phyloP scores from a whole-genome alignment of 2,113 vertebrate genomes.

The Phylloscopus trochilus region DNA sequence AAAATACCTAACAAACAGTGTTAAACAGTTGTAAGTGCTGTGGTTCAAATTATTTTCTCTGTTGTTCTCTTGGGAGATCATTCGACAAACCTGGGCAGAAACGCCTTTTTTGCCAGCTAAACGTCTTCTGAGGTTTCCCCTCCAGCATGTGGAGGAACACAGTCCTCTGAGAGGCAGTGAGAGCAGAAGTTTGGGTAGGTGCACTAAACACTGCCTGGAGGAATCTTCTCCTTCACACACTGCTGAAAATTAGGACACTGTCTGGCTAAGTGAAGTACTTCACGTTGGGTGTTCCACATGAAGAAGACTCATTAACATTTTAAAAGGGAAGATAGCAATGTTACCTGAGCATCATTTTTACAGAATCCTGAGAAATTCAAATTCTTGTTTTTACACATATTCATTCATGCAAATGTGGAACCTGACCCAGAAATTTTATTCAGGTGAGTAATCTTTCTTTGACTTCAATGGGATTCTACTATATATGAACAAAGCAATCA shows the following conservation, averaged over 20 bases:
- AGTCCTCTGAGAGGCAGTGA: background rate
- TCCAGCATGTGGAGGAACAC: fast-evolving
- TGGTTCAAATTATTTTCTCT: background rate
- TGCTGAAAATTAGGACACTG: background rate
- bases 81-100: background rate
- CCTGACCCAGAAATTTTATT: slow-evolving; percentile 20
- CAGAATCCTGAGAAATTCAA: slow-evolving; percentile 4
- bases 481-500: background rate
- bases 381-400: background rate
- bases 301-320: background rate
- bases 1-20: background rate
- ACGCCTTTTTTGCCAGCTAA: background rate
- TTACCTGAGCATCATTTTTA: background rate
- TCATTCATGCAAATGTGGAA: slow-evolving; percentile 12
- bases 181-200: background rate
- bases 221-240: background rate
- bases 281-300: background rate
- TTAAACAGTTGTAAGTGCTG: background rate
- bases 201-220: background rate
- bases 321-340: background rate
- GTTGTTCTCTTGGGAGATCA: background rate
- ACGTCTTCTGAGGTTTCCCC: background rate
- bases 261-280: background rate
- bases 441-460: slow-evolving; percentile 3
- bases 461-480: background rate